Conservation (phyloP, 2,888 invertebrate genomes). For the Agrotis puta region DNA sequence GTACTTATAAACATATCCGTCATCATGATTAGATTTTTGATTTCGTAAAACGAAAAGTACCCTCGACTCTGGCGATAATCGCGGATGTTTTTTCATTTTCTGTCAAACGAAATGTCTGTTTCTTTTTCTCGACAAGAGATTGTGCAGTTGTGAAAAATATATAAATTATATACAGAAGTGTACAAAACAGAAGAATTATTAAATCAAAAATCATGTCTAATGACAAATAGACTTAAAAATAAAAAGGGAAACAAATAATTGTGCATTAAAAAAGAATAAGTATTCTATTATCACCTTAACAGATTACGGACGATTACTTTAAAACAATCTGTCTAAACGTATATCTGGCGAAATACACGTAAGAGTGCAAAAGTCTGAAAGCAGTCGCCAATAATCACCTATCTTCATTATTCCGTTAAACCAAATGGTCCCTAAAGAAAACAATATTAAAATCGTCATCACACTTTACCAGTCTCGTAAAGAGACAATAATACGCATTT, state of each 20-base stretch:
- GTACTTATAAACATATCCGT: slow-evolving; percentile 83
- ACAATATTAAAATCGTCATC: slow-evolving; percentile 87
- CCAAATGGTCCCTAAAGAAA: slow-evolving; percentile 90
- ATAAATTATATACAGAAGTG: slow-evolving; percentile 84
- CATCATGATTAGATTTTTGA: slow-evolving; percentile 77
- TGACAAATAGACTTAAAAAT: slow-evolving; percentile 79
- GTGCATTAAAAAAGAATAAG: slow-evolving; percentile 86
- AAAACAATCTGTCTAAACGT: slow-evolving; percentile 65
- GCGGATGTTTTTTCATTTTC: slow-evolving; percentile 54
- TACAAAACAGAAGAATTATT: slow-evolving; percentile 70
- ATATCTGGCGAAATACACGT: slow-evolving; percentile 83
- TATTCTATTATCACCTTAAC: slow-evolving; percentile 88
- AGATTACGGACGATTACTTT: slow-evolving; percentile 72
- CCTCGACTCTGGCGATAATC: slow-evolving; percentile 84
- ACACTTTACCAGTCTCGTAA: slow-evolving; percentile 83
- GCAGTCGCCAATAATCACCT: slow-evolving; percentile 73
- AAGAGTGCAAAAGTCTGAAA: slow-evolving; percentile 70
- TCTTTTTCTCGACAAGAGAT: slow-evolving; percentile 75
- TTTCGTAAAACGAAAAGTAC: slow-evolving; percentile 61
- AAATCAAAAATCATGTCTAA: slow-evolving; percentile 77
- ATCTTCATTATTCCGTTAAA: slow-evolving; percentile 79
- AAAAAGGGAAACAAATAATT: slow-evolving; percentile 84
- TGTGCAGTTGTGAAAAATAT: slow-evolving; percentile 84
- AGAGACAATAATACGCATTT: slow-evolving; percentile 88
- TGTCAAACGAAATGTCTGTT: slow-evolving; percentile 64